Percentiles rank a stretch among this genome's conserved stretches.
These are phyloP conservation scores for Jaculus jaculus DNA, from an alignment of 2,113 vertebrate species.

Conservation along the genomic window DNA sequence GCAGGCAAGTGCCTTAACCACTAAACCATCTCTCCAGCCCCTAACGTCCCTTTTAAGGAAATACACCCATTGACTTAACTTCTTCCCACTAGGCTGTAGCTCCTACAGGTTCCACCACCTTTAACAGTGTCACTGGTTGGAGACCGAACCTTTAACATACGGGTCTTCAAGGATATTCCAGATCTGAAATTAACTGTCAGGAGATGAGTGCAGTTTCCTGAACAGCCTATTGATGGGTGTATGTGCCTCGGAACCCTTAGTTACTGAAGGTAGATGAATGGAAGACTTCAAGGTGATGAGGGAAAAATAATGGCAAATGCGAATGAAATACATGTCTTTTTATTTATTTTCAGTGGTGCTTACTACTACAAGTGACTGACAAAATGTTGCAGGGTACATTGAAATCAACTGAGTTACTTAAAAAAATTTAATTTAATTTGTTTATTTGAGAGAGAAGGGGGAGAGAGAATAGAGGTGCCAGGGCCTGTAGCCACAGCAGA, in stretches of 20 bases:
- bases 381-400: not conserved
- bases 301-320: not conserved
- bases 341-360: not conserved
- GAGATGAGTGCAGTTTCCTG: not conserved
- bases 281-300: conserved; percentile 16
- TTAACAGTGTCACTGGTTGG: not conserved
- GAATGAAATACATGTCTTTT: not conserved
- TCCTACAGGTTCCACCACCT: not conserved
- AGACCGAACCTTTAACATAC: not conserved
- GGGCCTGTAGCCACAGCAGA: too few relatives aligned
- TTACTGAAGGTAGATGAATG: conserved; percentile 7
- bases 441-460: too few relatives aligned
- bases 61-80: too few relatives aligned
- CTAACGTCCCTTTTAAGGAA: too few relatives aligned
- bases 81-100: too few relatives aligned
- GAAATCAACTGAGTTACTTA: not conserved
- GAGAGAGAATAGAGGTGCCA: too few relatives aligned
- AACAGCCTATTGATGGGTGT: not conserved
- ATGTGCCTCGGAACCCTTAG: not conserved
- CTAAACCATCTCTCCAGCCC: too few relatives aligned
- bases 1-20: too few relatives aligned
- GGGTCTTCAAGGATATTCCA: not conserved
- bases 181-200: not conserved
- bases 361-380: not conserved
- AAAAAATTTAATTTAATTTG: too few relatives aligned